Conservation (phyloP, 2,113 vertebrate species). For the Caranx melampygus region DNA sequence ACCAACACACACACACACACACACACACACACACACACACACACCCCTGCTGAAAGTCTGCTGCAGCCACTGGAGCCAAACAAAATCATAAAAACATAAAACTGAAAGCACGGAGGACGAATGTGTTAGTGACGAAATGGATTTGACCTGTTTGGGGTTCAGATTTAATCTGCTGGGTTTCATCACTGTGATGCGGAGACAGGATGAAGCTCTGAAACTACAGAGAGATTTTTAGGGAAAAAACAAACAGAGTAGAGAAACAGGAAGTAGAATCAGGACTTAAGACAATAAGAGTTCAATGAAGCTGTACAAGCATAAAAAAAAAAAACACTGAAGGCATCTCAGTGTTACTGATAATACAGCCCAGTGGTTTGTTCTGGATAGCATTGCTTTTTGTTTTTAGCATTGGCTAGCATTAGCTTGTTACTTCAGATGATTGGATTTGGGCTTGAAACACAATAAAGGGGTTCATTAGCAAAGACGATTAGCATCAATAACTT, state of each 20-base stretch:
- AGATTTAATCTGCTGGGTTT: conserved; percentile 15
- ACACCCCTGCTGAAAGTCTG: neutral
- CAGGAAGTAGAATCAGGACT: neutral
- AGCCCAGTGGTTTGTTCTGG: no score
- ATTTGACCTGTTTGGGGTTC: conserved; percentile 17
- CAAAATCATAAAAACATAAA: neutral
- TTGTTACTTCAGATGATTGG: no score
- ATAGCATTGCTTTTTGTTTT: no score
- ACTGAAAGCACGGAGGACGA: neutral
- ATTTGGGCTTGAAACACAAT: no score
- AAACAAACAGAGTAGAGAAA: neutral
- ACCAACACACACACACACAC: neutral
- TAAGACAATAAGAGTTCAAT: neutral
- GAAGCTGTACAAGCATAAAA: no score
- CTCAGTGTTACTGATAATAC: no score
- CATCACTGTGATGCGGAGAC: conserved; percentile 10
- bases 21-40: neutral
- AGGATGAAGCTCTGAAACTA: neutral
- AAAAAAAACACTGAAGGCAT: no score
- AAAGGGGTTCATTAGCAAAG: no score
- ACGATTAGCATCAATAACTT: no score
- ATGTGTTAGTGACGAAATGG: conserved; percentile 5
- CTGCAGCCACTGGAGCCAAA: neutral
- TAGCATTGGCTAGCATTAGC: no score
- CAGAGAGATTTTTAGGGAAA: neutral